Conservation (phyloP, 92 coral and sea anemone genomes). For the Nematostella vectensis region DNA sequence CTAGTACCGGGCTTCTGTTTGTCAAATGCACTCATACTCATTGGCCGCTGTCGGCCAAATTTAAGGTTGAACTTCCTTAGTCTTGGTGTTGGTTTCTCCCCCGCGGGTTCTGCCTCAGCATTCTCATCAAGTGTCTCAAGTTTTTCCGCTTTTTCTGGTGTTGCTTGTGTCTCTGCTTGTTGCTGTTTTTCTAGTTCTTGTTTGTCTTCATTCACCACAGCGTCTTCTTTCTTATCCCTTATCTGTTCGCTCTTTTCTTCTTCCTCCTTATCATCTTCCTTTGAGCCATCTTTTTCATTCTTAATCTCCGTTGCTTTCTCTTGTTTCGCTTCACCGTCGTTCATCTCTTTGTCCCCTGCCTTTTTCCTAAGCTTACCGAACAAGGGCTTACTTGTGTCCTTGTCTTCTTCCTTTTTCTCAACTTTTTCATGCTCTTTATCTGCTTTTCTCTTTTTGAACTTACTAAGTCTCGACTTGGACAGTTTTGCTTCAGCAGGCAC, state of each 20-base stretch:
- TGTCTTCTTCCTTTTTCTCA: not conserved
- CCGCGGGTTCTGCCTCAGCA: conserved; percentile 17
- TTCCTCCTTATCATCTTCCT: conserved; percentile 6
- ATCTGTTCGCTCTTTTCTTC: conserved; percentile 2
- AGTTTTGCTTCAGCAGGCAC: conserved; percentile 13
- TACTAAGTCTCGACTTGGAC: conserved; percentile 8
- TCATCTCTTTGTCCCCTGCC: conserved; percentile 2
- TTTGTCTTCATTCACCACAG: conserved; percentile 5
- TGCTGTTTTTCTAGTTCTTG: conserved; percentile 1
- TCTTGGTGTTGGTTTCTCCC: conserved; percentile 37
- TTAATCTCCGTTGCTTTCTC: conserved; percentile 3
- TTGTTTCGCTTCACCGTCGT: not conserved
- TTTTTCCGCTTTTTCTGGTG: conserved; percentile 13
- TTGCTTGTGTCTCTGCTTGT: conserved; percentile 5
- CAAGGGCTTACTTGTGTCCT: not conserved
- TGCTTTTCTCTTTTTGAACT: conserved; percentile 15
- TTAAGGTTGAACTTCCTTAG: conserved; percentile 29
- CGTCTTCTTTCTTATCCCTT: conserved; percentile 11
- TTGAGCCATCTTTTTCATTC: conserved; percentile 1
- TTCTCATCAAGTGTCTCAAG: conserved; percentile 22
- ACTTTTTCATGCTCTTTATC: conserved; percentile 4
- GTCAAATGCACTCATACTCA: conserved; percentile 62
- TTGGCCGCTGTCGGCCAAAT: conserved; percentile 45
- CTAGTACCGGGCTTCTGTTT: conserved; percentile 12
- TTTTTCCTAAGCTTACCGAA: conserved; percentile 3